These are phyloP conservation scores for Morone chrysops DNA, from an alignment of 2,113 vertebrate species.

Conservation along the genomic window DNA sequence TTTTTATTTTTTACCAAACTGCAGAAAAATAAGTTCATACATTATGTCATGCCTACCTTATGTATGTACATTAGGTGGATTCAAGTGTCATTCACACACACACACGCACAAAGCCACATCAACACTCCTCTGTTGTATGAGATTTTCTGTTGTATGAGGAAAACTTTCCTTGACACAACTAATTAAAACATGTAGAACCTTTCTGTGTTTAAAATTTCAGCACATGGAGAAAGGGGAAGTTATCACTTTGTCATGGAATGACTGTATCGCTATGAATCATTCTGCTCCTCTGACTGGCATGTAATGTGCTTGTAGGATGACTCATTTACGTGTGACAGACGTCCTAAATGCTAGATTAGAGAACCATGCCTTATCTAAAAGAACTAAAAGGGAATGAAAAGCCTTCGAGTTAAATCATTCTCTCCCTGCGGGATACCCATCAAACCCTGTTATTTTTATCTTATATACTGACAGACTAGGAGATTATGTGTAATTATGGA, in stretches of 20 bases:
- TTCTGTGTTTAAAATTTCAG: neutral
- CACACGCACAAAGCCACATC: no score
- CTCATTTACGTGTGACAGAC: slow-evolving; percentile 68
- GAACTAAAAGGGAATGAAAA: slow-evolving; percentile 60
- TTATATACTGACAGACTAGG: slow-evolving; percentile 53
- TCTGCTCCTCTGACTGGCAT: slow-evolving; percentile 54
- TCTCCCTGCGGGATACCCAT: slow-evolving; percentile 58
- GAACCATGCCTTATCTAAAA: slow-evolving; percentile 55
- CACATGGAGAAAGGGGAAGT: neutral
- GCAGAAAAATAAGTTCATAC: neutral
- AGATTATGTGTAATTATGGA: slow-evolving; percentile 71
- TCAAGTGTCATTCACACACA: neutral
- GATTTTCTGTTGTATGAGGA: no score
- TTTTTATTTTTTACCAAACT: neutral
- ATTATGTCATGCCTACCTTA: neutral
- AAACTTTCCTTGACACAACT: no score
- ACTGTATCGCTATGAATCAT: slow-evolving; percentile 28
- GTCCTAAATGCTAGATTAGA: slow-evolving; percentile 69
- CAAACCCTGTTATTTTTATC: slow-evolving; percentile 63
- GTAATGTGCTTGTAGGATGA: slow-evolving; percentile 50
- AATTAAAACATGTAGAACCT: neutral
- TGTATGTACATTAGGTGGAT: neutral
- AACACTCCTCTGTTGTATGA: no score
- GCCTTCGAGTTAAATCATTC: slow-evolving; percentile 61
- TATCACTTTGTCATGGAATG: slow-evolving; percentile 8